Base-by-base conservation (phyloP, 2,888 invertebrate genomes). In the Doris montereyensis region DNA sequence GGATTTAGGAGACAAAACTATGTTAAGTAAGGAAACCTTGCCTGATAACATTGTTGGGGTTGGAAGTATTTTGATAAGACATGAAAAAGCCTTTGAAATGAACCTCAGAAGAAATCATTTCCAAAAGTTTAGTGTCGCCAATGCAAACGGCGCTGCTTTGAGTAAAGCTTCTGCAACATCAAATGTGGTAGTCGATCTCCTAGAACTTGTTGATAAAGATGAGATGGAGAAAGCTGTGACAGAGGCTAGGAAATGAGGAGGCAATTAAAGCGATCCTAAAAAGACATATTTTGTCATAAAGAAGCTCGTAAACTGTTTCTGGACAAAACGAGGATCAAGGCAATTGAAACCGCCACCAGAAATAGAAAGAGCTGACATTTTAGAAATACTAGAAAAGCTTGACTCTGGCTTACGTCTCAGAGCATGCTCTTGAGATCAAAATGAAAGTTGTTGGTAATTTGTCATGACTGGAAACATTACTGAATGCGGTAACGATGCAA, bases 81-180 rank as follows among this genome's bases (percentile, higher is more conserved):
- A 30, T 13, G 21, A 76, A 80, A 4, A 24, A 75, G 67, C 65
- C 79, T 81, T 80, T 87, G 35, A 67, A 80, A 4, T 87, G 88
- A 2, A 80, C 85, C 5, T 83, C 83, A 8, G 67, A 81, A 28
- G 68, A 87, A 0, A 72, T 86, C 2, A 67, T 81, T 2, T 87
- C 88, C 5, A 74, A 83, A 21, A 75, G 77, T 84, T 79, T 52
- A 85, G 88, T 68, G 89, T 90, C 21, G 90, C 90, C 4, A 90
- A 90, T 83, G 90, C 90, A 2, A 86, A 90, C 2, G 90, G 90
- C 8, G 90, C 90, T 3, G 90, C 90, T 0, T 82, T 90, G 0
- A 87, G 89, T 75, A 89, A 90, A 78, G 84, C 90, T 0, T 85
- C 88, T 1, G 85, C 86, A 1, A 83, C 60, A 24, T 79, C 87